A percentile compares a stretch with the other conserved stretches of the same genome.
Evolutionary conservation across 2,888 invertebrate species (phyloP).

Genomic region (Myopa tessellatipennis): DNA sequence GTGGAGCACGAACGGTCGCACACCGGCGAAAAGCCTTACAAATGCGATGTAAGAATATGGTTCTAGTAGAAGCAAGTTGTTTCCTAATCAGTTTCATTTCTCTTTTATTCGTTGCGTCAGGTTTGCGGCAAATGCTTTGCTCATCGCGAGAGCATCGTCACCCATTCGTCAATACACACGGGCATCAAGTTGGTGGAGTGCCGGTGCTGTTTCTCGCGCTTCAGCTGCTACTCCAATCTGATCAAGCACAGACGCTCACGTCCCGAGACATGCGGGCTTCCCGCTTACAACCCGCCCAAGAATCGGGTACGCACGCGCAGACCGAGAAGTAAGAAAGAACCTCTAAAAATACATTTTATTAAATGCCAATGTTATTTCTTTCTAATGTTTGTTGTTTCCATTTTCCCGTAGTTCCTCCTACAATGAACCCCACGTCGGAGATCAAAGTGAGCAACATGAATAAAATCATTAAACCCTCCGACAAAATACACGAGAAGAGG

Average conservation of each 20-base stretch:
- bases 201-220: constrained; percentile 68
- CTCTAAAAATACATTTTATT: neutral
- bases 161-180: constrained; percentile 69
- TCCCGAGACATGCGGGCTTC: constrained; percentile 67
- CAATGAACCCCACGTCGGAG: constrained; percentile 56
- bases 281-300: constrained; percentile 56
- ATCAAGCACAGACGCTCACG: constrained; percentile 69
- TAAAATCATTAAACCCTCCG: constrained; percentile 53
- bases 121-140: constrained; percentile 68
- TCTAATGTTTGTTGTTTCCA: neutral
- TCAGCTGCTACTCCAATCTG: constrained; percentile 70
- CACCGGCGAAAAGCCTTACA: constrained; percentile 60
- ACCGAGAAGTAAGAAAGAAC: constrained; percentile 51
- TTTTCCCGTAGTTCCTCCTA: constrained; percentile 51
- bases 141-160: constrained; percentile 69
- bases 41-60: constrained; percentile 58
- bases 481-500: constrained; percentile 45
- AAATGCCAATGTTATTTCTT: neutral
- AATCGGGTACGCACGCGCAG: constrained; percentile 52
- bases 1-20: constrained; percentile 62
- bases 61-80: neutral
- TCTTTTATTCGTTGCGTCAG: constrained; percentile 42
- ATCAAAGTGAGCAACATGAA: constrained; percentile 55
- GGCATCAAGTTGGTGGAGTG: constrained; percentile 66
- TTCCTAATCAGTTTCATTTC: neutral